These are phyloP conservation scores for Whitmania pigra DNA, from an alignment of 1,140 invertebrate species.

Conservation along the genomic window DNA sequence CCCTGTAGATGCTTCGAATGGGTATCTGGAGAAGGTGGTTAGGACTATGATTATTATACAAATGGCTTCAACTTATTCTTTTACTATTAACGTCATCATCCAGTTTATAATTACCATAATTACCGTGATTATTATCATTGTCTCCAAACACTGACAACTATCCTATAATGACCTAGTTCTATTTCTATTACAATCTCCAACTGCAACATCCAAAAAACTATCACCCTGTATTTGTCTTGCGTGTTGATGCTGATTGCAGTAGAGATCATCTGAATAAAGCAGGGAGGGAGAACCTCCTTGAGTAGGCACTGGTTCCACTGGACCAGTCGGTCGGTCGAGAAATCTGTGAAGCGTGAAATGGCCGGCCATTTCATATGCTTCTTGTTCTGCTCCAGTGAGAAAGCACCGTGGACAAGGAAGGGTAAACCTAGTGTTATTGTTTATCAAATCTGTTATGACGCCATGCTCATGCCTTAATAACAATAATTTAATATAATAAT, in stretches of 20 bases:
- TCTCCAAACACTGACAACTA: neutral
- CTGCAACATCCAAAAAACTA: no score
- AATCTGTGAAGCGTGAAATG: slow-evolving; percentile 22
- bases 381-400: slow-evolving; percentile 34
- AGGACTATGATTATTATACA: neutral
- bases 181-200: no score
- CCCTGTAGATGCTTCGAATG: slow-evolving; percentile 17
- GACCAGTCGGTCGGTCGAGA: slow-evolving; percentile 28
- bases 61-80: neutral
- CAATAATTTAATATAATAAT: no score
- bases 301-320: slow-evolving; percentile 34
- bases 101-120: neutral
- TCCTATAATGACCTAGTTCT: neutral
- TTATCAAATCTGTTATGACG: no score
- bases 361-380: slow-evolving; percentile 29
- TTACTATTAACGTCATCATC: neutral
- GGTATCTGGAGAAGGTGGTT: neutral
- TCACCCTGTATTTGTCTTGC: neutral
- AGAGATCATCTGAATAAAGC: slow-evolving; percentile 12
- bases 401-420: slow-evolving; percentile 35
- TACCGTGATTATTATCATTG: no score
- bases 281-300: slow-evolving; percentile 26
- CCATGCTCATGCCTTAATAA: no score
- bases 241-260: slow-evolving; percentile 9
- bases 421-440: slow-evolving; percentile 29